These are phyloP conservation scores for Lycocerus yunnanus DNA, from an alignment of 2,888 invertebrate genomes.

Conservation along the genomic window DNA sequence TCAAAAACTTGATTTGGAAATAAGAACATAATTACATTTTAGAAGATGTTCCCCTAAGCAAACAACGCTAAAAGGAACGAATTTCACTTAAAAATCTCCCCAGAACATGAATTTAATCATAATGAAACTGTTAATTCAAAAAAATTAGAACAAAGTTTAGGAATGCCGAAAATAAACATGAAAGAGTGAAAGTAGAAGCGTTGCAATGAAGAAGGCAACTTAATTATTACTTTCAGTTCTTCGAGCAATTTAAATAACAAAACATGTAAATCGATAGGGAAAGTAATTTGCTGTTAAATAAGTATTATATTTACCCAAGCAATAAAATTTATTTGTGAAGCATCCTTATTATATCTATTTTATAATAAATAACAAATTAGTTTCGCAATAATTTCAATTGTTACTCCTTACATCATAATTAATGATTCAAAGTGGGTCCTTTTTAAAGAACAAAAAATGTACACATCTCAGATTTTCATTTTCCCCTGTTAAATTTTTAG, in stretches of 20 bases:
- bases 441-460: neutral
- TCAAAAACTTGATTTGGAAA: too few species aligned
- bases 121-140: neutral
- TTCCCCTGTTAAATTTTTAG: too few species aligned
- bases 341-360: neutral
- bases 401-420: neutral
- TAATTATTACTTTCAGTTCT: constrained; percentile 9
- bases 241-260: constrained; percentile 6
- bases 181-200: neutral
- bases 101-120: neutral
- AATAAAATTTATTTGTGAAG: neutral
- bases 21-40: too few species aligned
- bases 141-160: neutral
- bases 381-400: neutral
- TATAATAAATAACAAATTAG: neutral
- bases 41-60: too few species aligned
- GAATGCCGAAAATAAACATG: neutral
- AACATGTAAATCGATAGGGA: constrained; percentile 4
- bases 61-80: neutral
- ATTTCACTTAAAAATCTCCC: neutral
- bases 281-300: constrained; percentile 8
- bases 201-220: constrained; percentile 2
- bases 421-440: neutral
- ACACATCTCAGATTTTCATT: too few species aligned
- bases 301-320: neutral